Evolutionary conservation across 2,113 vertebrate genomes (phyloP), one percentile per base, ranked within the genome.

Genomic region (Scomber scombrus): DNA sequence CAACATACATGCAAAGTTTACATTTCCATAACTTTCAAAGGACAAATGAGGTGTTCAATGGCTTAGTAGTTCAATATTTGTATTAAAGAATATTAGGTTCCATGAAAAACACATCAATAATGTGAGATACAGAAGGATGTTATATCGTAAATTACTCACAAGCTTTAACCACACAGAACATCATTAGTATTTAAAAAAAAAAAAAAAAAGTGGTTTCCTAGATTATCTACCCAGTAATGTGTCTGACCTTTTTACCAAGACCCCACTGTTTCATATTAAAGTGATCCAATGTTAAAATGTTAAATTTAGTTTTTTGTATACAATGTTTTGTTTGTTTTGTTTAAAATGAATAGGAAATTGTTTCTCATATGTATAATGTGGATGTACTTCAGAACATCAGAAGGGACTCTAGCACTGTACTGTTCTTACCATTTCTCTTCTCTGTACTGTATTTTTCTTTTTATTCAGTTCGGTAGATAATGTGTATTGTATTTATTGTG

Each of bases 1-100:
- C 46, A 75, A 68, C 23, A 26, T 58, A 46, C 51, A 79, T 40
- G 4, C 11, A n/a, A 57, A 8, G 54, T 65, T 72, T 52, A 26
- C 13, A 29, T 18, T 8, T 69, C 23, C 31, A 7, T 45, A 40
- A 19, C 3, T 46, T 43, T 9, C 4, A 57, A 64, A 45, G n/a
- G 9, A 63, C 4, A 54, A 62, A 18, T 50, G 19, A 29, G 23
- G 13, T 51, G 19, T 61, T 69, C 47, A 51, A 34, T 34, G 31
- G 13, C 3, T 43, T 10, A 13, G 3, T 9, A 10, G 18, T 51
- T 31, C 0, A 54, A 64, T 40, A 12, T 26, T 47, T 57, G 56
- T 57, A 47, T 47, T 40, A 1, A 12, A 65, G 8, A 52, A 45
- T 21, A 60, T 71, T 15, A 19, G 10, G 13, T 46, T 68, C 15